Evolutionary conservation across 2,888 invertebrate species (phyloP).

Genomic region (Brachynemurus nebulosus): DNA sequence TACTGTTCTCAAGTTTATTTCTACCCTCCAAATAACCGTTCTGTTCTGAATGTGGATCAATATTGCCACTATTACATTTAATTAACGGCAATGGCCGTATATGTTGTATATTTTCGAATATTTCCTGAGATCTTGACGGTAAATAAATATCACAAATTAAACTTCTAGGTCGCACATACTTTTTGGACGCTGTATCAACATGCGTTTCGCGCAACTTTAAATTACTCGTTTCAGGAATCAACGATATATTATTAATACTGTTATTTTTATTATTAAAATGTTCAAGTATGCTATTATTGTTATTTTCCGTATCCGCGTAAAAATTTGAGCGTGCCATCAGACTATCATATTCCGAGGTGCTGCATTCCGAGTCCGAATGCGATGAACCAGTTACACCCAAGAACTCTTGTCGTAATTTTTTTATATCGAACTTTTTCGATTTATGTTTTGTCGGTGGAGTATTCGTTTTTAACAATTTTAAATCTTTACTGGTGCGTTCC

Average conservation of each 20-base stretch:
- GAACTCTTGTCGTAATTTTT: slow-evolving; percentile 7
- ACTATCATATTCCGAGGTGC: neutral
- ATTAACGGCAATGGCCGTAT: neutral
- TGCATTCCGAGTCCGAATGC: neutral
- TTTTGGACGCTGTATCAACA: slow-evolving; percentile 1
- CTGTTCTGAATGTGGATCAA: neutral
- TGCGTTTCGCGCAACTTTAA: slow-evolving; percentile 8
- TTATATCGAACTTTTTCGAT: slow-evolving; percentile 6
- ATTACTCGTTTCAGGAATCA: neutral
- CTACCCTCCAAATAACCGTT: neutral
- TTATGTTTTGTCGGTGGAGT: too few relatives aligned
- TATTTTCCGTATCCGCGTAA: slow-evolving; percentile 1
- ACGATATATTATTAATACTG: neutral
- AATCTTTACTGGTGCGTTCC: too few relatives aligned
- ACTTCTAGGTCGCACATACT: slow-evolving; percentile 1
- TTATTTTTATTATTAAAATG: neutral
- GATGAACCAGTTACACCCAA: neutral
- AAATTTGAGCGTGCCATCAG: neutral
- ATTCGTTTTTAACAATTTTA: too few relatives aligned
- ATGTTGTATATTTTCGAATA: neutral
- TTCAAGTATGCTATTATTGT: neutral
- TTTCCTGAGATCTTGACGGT: neutral
- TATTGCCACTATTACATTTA: slow-evolving; percentile 8
- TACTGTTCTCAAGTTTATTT: too few relatives aligned
- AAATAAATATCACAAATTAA: slow-evolving; percentile 7